Conservation (phyloP, 2,797 vertebrate genomes). For the Notolabrus celidotus region DNA sequence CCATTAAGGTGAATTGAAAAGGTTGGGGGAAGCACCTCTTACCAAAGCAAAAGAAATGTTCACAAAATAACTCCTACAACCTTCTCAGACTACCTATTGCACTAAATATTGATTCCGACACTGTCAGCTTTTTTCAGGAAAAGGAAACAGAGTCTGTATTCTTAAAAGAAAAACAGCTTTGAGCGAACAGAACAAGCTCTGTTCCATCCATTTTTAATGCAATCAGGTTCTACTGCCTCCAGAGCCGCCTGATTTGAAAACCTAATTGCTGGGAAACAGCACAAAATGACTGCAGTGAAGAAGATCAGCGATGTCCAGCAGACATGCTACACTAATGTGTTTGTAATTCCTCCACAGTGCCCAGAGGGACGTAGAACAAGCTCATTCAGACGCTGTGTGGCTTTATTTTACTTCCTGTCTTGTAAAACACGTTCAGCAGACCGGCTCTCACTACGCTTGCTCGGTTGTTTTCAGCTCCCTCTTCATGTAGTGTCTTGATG, state of each 20-base stretch:
- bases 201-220: conserved; percentile 12
- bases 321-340: conserved; percentile 22
- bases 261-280: conserved; percentile 18
- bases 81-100: background rate
- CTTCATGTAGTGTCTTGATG: conserved; percentile 44
- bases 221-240: conserved; percentile 6
- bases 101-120: conserved; percentile 1
- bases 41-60: conserved; percentile 3
- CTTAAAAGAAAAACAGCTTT: background rate
- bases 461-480: conserved; percentile 25
- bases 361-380: conserved; percentile 3
- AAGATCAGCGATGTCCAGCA: conserved; percentile 20
- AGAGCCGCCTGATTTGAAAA: conserved; percentile 19
- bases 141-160: background rate
- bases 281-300: conserved; percentile 14
- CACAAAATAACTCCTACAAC: background rate
- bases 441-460: conserved; percentile 26
- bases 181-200: conserved; percentile 1
- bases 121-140: background rate
- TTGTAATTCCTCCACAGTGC: conserved; percentile 19
- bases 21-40: background rate
- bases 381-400: conserved; percentile 20
- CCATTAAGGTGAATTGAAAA: conserved; percentile 8
- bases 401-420: conserved; percentile 21
- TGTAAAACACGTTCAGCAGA: conserved; percentile 31